Conservation (phyloP, 2,888 invertebrate genomes). For the Fabriciana adippe region DNA sequence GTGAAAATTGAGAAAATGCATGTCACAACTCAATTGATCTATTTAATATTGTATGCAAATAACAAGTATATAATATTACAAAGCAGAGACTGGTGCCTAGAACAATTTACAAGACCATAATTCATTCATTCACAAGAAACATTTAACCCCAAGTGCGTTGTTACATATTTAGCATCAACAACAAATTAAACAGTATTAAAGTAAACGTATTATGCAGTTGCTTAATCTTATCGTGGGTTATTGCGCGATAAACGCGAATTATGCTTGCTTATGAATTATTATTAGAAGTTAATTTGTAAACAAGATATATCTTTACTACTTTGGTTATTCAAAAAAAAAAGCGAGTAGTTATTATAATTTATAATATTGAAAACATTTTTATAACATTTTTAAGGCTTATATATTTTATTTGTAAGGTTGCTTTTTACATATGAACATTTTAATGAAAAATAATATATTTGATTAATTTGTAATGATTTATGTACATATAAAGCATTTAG, state of each 20-base stretch:
- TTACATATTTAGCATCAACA: constrained; percentile 8
- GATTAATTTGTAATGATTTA: too few species aligned
- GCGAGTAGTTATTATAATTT: too few species aligned
- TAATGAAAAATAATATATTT: too few species aligned
- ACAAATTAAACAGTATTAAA: constrained; percentile 7
- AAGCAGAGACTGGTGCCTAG: background rate
- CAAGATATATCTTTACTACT: too few species aligned
- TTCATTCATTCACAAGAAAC: constrained; percentile 15
- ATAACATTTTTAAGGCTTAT: too few species aligned
- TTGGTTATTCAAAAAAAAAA: too few species aligned
- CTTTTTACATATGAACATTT: too few species aligned
- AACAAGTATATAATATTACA: constrained; percentile 4
- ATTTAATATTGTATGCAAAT: background rate
- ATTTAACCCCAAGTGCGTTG: constrained; percentile 8
- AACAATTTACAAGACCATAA: constrained; percentile 13
- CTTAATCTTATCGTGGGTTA: constrained; percentile 28
- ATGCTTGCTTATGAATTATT: background rate
- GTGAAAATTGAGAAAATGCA: too few species aligned
- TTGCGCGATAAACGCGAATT: constrained; percentile 27
- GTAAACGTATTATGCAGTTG: constrained; percentile 1
- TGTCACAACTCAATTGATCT: too few species aligned
- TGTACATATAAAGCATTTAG: too few species aligned
- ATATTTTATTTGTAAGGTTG: too few species aligned
- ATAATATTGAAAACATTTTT: too few species aligned
- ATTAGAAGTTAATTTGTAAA: background rate